Percentiles rank a stretch among this genome's conserved stretches.
These are phyloP conservation scores for Herpetotheres cachinnans DNA, from an alignment of 2,113 vertebrate species.

Conservation along the genomic window DNA sequence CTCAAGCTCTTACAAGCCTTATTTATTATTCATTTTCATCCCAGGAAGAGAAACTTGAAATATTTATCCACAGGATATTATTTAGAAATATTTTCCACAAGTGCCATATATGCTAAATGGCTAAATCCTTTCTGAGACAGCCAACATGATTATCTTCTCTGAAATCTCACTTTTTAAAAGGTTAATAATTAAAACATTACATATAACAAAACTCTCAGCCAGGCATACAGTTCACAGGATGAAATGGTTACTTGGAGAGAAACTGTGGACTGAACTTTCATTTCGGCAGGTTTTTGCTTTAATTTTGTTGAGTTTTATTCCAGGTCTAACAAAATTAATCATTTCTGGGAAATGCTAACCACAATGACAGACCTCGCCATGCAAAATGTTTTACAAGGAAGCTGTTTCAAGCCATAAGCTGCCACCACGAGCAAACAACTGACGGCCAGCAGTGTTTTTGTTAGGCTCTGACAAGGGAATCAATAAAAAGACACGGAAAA, in stretches of 20 bases:
- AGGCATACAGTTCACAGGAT: constrained; percentile 6
- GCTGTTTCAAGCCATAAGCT: constrained; percentile 37
- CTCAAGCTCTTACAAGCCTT: constrained; percentile 34
- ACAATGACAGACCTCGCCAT: not conserved
- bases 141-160: constrained; percentile 4
- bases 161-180: constrained; percentile 40
- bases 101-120: constrained; percentile 41
- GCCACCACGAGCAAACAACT: constrained; percentile 49
- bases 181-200: constrained; percentile 58
- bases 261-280: not conserved
- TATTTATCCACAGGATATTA: constrained; percentile 63
- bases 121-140: constrained; percentile 16
- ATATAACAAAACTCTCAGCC: not conserved
- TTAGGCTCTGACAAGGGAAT: constrained; percentile 76
- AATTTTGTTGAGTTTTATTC: constrained; percentile 16
- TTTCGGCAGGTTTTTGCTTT: not conserved
- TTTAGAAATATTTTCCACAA: constrained; percentile 44
- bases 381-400: constrained; percentile 24
- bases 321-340: constrained; percentile 52
- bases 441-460: constrained; percentile 66
- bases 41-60: constrained; percentile 59
- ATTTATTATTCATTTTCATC: constrained; percentile 70
- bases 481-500: constrained; percentile 77
- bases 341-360: constrained; percentile 50
- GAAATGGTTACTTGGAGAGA: not conserved